Evolutionary conservation across 2,797 vertebrate genomes (phyloP).

Genomic region (Coregonus ussuriensis): DNA sequence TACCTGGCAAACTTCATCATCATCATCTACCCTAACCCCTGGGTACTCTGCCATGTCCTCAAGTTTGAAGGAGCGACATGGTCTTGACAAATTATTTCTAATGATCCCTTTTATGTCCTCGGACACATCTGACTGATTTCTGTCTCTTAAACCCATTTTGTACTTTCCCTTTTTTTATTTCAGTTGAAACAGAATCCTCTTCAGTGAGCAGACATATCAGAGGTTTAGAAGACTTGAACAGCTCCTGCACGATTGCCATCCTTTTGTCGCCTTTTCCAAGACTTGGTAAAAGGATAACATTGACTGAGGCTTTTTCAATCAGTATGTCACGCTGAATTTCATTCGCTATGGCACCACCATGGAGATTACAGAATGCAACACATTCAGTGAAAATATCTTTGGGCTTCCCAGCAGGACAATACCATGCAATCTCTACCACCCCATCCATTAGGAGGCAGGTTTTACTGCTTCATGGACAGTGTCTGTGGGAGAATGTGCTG

Average conservation of each 20-base stretch:
- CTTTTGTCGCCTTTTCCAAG: slow-evolving; percentile 26
- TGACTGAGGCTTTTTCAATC: slow-evolving; percentile 63
- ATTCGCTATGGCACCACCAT: slow-evolving; percentile 60
- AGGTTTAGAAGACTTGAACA: slow-evolving; percentile 49
- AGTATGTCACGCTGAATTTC: slow-evolving; percentile 65
- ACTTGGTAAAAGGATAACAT: slow-evolving; percentile 59
- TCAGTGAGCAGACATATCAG: slow-evolving; percentile 69
- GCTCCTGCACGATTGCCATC: slow-evolving; percentile 18
- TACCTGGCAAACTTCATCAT: slow-evolving; percentile 44
- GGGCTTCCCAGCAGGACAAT: slow-evolving; percentile 60
- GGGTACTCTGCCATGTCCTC: slow-evolving; percentile 41
- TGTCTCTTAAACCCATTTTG: slow-evolving; percentile 67
- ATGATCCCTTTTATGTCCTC: slow-evolving; percentile 53
- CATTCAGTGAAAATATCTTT: slow-evolving; percentile 65
- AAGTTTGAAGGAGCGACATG: slow-evolving; percentile 43
- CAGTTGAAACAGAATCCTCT: background rate
- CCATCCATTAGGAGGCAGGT: slow-evolving; percentile 69
- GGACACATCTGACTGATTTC: slow-evolving; percentile 64
- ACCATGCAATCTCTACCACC: slow-evolving; percentile 81
- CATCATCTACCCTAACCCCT: slow-evolving; percentile 67
- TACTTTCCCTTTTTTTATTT: slow-evolving; percentile 18
- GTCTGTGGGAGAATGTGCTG: slow-evolving; percentile 65
- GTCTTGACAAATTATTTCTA: slow-evolving; percentile 28
- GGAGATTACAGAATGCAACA: slow-evolving; percentile 63
- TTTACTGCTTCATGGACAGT: slow-evolving; percentile 61